Evolutionary conservation across 2,797 vertebrate species (phyloP).

Genomic region (Danio choprae): DNA sequence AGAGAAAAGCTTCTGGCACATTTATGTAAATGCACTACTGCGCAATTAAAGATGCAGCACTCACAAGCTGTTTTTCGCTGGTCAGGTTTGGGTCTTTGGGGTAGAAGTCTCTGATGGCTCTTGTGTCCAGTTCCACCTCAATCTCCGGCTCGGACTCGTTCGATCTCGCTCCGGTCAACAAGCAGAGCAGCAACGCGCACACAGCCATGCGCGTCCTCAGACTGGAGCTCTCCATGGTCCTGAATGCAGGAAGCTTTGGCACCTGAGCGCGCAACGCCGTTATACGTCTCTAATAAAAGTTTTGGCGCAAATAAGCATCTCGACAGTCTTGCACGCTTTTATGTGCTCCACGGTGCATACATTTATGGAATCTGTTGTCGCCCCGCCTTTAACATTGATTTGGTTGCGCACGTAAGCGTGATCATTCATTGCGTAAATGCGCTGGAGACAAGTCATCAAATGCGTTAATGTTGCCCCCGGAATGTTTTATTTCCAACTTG

Average conservation of each 20-base stretch:
- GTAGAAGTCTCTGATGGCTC: slow-evolving; percentile 75
- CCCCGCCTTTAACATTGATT: slow-evolving; percentile 63
- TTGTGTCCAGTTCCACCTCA: slow-evolving; percentile 73
- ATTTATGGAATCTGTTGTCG: slow-evolving; percentile 46
- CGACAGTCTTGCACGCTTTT: slow-evolving; percentile 55
- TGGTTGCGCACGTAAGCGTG: slow-evolving; percentile 61
- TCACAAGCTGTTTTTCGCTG: slow-evolving; percentile 77
- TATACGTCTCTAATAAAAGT: slow-evolving; percentile 22
- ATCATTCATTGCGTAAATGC: slow-evolving; percentile 61
- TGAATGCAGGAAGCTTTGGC: slow-evolving; percentile 43
- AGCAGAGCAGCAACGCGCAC: slow-evolving; percentile 70
- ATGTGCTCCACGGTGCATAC: slow-evolving; percentile 52
- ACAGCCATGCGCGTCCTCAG: slow-evolving; percentile 72
- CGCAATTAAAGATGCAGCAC: slow-evolving; percentile 33
- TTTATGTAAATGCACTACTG: not conserved
- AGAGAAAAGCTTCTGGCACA: not conserved
- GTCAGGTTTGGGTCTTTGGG: slow-evolving; percentile 74
- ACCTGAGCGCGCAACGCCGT: slow-evolving; percentile 40
- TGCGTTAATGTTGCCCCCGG: slow-evolving; percentile 51
- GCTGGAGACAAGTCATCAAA: slow-evolving; percentile 41
- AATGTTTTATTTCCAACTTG: slow-evolving; percentile 25
- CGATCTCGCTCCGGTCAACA: slow-evolving; percentile 64
- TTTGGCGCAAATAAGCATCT: slow-evolving; percentile 37
- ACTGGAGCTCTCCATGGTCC: slow-evolving; percentile 72
- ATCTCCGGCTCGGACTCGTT: slow-evolving; percentile 61